A percentile compares a stretch with the other conserved stretches of the same genome.
Conservation (phyloP, 2,797 vertebrate species). For the Aotus griseimembra region DNA sequence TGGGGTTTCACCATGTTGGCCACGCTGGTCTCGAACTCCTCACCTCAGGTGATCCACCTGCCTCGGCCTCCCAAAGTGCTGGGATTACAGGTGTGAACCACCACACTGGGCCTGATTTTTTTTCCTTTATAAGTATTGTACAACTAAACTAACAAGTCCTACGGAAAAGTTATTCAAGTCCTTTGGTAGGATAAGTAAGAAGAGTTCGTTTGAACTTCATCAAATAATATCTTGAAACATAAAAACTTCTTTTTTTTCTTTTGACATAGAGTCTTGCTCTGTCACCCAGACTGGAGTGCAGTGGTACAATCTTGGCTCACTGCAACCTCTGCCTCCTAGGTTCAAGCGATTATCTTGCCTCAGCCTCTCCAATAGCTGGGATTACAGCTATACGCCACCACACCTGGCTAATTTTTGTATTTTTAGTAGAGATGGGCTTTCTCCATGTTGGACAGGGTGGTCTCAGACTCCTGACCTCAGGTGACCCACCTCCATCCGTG, state of each 20-base stretch:
- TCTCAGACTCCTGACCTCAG: not conserved
- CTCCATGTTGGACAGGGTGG: not conserved
- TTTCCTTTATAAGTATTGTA: not conserved
- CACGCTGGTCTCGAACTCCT: not conserved
- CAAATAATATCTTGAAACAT: not conserved
- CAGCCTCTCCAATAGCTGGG: not conserved
- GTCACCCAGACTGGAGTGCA: not conserved
- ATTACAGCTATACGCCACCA: not conserved
- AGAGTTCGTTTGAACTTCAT: not conserved
- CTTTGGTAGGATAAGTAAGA: not conserved
- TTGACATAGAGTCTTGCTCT: too few species aligned
- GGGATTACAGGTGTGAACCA: not conserved
- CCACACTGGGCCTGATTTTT: not conserved
- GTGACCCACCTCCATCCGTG: not conserved
- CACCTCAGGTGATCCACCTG: not conserved
- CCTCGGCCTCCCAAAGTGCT: not conserved
- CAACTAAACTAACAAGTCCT: not conserved
- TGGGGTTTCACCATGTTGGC: not conserved
- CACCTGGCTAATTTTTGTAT: not conserved
- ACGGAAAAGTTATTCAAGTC: not conserved
- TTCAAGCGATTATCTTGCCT: not conserved
- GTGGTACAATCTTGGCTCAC: not conserved
- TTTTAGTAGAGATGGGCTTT: too few species aligned
- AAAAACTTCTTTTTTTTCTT: not conserved
- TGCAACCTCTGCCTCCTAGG: not conserved